Evolutionary conservation across 2,888 invertebrate species (phyloP), one percentile per base, ranked within the genome.

Genomic region (Phengaris alcon): DNA sequence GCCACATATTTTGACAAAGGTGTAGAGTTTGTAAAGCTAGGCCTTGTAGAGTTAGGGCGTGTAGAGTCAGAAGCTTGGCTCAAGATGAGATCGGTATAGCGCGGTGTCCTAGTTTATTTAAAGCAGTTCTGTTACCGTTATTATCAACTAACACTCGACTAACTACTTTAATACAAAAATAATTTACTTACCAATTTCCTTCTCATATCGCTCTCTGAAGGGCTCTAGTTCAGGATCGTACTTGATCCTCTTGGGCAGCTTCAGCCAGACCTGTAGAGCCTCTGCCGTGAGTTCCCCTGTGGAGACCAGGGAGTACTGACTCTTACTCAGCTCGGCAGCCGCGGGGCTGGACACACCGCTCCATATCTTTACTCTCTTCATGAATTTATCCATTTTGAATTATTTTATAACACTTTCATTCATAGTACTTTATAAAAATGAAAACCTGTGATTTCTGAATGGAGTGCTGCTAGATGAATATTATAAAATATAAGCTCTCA

Each of bases 211-310:
- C 77, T 88, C 90, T 75, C 93, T 87, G 80, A 95, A 95, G 10
- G 94, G 93, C 48, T 94, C 95, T 83, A 96, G 87, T 57, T 95
- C 95, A 0, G 96, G 95, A 84, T 96, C 96, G 78, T 95, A 94
- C 70, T 95, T 95, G 77, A 96, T 94, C 79, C 95, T 94, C 77
- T 95, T 94, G 0, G 96, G 96, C 8, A 96, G 82, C 8, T 94
- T 93, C 44, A 94, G 88, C 96, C 96, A 96, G 15, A 95, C 94
- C 82, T 95, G 95, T 9, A 96, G 85, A 0, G 95, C 94, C 0
- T 94, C 94, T 15, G 95, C 93, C 0, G 95, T 95, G 77, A 95
- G 87, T 78, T 95, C 95, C 76, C 88, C 90, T 35, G 88, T 91
- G 6, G 94, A 91, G 15, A 93, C 91, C 85, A 93, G 78, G 6